These are phyloP conservation scores for Heliconius congener DNA, from an alignment of 1,140 invertebrate species.

Conservation along the genomic window DNA sequence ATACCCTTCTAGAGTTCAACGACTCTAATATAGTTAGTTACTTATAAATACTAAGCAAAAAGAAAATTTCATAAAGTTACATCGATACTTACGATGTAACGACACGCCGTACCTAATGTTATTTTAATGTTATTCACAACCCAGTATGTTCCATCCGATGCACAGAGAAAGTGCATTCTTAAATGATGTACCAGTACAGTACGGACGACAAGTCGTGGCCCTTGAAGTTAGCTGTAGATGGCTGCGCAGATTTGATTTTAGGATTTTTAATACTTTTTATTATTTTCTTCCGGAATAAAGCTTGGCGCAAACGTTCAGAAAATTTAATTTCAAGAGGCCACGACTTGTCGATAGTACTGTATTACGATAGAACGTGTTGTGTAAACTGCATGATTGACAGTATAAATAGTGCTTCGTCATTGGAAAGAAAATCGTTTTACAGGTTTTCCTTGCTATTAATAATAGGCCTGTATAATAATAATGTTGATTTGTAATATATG, in stretches of 20 bases:
- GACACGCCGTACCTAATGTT: conserved; percentile 24
- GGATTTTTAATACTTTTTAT: no score
- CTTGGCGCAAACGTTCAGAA: no score
- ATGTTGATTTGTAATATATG: not conserved
- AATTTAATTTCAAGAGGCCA: no score
- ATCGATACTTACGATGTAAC: conserved; percentile 22
- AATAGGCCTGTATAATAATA: not conserved
- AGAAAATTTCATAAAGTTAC: conserved; percentile 9
- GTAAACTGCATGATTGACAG: conserved; percentile 1
- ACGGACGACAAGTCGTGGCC: no score
- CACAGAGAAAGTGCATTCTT: conserved; percentile 37
- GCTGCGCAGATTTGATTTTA: no score
- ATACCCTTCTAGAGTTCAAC: conserved; percentile 8
- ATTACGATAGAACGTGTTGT: not conserved
- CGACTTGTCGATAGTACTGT: not conserved
- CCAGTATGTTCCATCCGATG: conserved; percentile 35
- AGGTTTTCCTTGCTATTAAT: not conserved
- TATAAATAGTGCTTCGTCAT: conserved; percentile 2
- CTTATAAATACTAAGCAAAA: not conserved
- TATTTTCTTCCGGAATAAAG: no score
- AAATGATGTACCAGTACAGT: conserved; percentile 13
- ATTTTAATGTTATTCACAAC: conserved; percentile 36
- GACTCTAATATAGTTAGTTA: not conserved
- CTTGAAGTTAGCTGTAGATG: no score
- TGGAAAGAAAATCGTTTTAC: conserved; percentile 13